phyloP scores from a whole-genome alignment of 2,888 invertebrate genomes.

The Drosophila macrospina region DNA sequence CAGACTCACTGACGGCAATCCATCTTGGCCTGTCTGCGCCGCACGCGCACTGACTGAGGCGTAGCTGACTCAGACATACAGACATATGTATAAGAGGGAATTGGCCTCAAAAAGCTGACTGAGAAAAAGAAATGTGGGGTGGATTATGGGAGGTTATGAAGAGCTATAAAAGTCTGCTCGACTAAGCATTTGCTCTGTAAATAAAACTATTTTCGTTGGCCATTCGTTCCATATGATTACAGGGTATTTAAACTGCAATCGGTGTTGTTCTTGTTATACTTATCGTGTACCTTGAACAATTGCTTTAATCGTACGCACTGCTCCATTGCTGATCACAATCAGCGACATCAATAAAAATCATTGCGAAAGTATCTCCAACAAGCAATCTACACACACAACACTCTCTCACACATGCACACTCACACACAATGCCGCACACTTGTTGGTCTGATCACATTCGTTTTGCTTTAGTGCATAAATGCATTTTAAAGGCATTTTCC shows the following conservation, averaged over 20 bases:
- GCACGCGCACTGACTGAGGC: conserved; percentile 67
- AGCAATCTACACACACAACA: conserved; percentile 54
- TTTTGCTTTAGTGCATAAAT: conserved; percentile 67
- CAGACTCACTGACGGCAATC: conserved; percentile 71
- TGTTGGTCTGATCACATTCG: conserved; percentile 43
- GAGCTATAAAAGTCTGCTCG: neutral
- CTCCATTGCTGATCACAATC: conserved; percentile 62
- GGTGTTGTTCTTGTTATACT: conserved; percentile 1
- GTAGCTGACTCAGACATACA: conserved; percentile 30
- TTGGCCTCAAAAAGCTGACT: conserved; percentile 59
- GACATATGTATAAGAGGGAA: conserved; percentile 58
- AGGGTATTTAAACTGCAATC: neutral
- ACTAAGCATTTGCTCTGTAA: neutral
- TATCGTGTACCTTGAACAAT: conserved; percentile 18
- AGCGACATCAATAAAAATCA: conserved; percentile 83
- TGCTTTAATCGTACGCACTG: conserved; percentile 16
- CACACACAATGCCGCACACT: conserved; percentile 8
- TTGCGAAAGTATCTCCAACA: conserved; percentile 78
- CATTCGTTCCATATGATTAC: neutral
- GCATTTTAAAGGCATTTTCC: conserved; percentile 66
- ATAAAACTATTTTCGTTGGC: neutral
- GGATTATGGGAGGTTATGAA: conserved; percentile 24
- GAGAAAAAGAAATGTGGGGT: conserved; percentile 22
- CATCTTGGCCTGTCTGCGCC: conserved; percentile 68
- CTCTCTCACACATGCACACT: conserved; percentile 12